These are phyloP conservation scores for Polydrusus cervinus DNA, from an alignment of 2,888 invertebrate genomes.

Conservation along the genomic window DNA sequence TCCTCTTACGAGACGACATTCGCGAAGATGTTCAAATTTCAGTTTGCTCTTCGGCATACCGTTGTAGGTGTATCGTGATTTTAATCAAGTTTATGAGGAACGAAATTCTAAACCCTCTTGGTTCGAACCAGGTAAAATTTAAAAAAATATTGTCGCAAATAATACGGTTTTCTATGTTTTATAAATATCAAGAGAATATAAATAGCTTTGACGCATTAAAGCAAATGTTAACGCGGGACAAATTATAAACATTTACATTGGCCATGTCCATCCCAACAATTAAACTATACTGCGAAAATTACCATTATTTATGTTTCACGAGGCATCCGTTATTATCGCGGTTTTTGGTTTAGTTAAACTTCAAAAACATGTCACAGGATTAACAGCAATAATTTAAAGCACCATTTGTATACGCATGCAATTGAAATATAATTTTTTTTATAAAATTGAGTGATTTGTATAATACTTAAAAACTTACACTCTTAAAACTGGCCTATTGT, in stretches of 20 bases:
- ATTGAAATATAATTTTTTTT: too few relatives aligned
- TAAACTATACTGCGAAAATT: slow-evolving; percentile 17
- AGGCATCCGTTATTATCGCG: background rate
- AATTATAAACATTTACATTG: slow-evolving; percentile 16
- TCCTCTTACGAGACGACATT: too few relatives aligned
- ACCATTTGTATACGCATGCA: background rate
- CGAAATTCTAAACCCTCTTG: too few relatives aligned
- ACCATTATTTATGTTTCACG: slow-evolving; percentile 21
- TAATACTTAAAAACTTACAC: too few relatives aligned
- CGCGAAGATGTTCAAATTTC: too few relatives aligned
- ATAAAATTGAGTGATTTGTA: too few relatives aligned
- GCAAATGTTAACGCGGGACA: slow-evolving; percentile 12
- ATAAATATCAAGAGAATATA: slow-evolving; percentile 1
- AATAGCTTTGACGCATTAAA: slow-evolving; percentile 9
- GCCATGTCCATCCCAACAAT: slow-evolving; percentile 15
- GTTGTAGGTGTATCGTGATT: too few relatives aligned
- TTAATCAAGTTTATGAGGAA: too few relatives aligned
- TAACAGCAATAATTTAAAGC: background rate
- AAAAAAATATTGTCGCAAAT: background rate
- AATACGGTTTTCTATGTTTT: background rate
- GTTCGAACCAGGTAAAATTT: background rate
- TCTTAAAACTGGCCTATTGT: too few relatives aligned
- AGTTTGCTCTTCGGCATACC: too few relatives aligned
- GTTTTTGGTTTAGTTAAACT: slow-evolving; percentile 9
- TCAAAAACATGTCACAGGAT: background rate